Base-by-base conservation (phyloP, 2,888 invertebrate species). In the Thymelicus lineola region DNA sequence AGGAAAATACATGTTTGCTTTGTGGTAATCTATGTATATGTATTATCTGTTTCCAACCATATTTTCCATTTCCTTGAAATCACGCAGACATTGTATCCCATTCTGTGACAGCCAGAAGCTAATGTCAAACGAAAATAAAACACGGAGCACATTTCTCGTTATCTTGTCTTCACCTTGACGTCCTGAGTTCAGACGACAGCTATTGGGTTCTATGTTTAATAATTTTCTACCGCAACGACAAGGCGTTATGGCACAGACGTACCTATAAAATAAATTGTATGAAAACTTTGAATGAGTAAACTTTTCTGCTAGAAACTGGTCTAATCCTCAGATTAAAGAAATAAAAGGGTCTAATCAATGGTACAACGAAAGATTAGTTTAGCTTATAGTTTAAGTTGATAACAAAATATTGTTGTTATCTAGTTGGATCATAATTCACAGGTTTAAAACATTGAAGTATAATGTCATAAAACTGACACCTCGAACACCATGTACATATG, bases 71-170 rank as follows among this genome's bases (percentile, higher is more conserved):
- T 50, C 48, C 7, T 17, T 12, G 12, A 28, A 55, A 28, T 55
- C 28, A 50, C 48, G 48, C 48, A 15, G 12, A 28, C 55, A 12
- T 7, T 55, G 55, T 28, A 5, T 55, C 55, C 10, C 28, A 20
- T 36, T 42, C 14, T 9, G 57, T 36, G 36, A 36, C 57, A 57
- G 57, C 4, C n/a, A n/a, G 7, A 14, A n/a, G 45, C 12, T 46
- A 15, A 53, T 57, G 62, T 68, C 62, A 68, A 68, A 68, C 53
- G 62, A 57, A 62, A 57, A 46, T 60, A 55, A 20, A 20, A 46
- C 61, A 17, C 45, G 20, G 20, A 53, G 20, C 53, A 53, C 53
- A 53, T 5, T 61, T 57, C 53, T 68, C 62, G 35, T 62, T 57
- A 53, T 15, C 46, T 55, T 55, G 67, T 45, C 67, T 45, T 17